Conservation (phyloP, 2,888 invertebrate species). For the Pammene aurita region DNA sequence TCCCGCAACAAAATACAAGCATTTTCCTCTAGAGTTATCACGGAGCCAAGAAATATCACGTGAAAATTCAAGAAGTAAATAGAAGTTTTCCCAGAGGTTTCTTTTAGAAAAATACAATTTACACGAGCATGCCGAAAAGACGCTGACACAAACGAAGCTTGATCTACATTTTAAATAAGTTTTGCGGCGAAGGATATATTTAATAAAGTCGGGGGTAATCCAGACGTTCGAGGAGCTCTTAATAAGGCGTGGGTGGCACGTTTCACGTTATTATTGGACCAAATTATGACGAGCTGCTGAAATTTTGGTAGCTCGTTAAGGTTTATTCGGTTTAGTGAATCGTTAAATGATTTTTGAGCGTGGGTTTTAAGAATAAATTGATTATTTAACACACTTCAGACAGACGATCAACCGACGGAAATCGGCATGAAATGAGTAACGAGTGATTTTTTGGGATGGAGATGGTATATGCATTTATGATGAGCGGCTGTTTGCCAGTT, state of each 20-base stretch:
- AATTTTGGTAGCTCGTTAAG: neutral
- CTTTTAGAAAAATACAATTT: neutral
- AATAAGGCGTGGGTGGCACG: slow-evolving; percentile 2
- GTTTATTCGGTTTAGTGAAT: neutral
- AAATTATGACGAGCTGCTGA: neutral
- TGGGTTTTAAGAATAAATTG: too few species aligned
- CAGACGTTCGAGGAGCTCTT: slow-evolving; percentile 3
- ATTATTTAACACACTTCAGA: too few species aligned
- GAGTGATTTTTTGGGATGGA: too few species aligned
- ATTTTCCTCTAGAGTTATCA: neutral
- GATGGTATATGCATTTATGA: too few species aligned
- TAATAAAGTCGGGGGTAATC: slow-evolving; percentile 19
- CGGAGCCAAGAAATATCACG: neutral
- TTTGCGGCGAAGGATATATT: slow-evolving; percentile 7
- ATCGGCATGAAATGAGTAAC: too few species aligned
- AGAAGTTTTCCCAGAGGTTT: neutral
- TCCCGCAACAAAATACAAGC: neutral
- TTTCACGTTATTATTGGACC: neutral
- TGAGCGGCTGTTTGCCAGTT: too few species aligned
- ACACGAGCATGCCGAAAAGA: neutral
- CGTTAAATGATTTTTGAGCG: too few species aligned
- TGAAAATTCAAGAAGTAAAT: neutral
- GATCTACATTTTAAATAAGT: slow-evolving; percentile 27
- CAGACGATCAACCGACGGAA: too few species aligned
- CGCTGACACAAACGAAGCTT: slow-evolving; percentile 2